Base-by-base conservation (phyloP, 2,113 vertebrate species). In the Acrocephalus kingi region DNA sequence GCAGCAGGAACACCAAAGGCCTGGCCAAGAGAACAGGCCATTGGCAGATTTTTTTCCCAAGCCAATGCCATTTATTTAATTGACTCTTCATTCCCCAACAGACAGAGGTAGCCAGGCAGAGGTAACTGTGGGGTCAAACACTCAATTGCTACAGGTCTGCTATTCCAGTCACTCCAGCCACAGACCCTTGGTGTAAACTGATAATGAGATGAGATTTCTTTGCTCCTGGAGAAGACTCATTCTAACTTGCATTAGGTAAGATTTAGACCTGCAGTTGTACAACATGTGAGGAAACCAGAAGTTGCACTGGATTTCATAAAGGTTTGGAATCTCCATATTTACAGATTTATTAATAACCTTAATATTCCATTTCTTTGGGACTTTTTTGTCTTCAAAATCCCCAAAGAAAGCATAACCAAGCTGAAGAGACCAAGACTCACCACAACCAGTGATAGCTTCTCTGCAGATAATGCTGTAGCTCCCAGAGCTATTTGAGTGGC, bases 21-120 rank as follows among this genome's bases (percentile, higher is more conserved):
- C 94, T 71, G 63, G 59, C 86, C 84, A 82, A 77, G 31, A 93
- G 73, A 93, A 92, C 3, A 90, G 79, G 62, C 49, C 95, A 87
- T 15, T 67, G 84, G 87, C 86, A 43, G 4, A 18, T 87, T 63
- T 64, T 74, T 48, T 18, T 58, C 85, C 87, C 90, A 93, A 95
- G 49, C 35, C 76, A 89, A 27, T 48, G 54, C 41, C 69, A 77
- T 91, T 94, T 89, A 93, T 86, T 78, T 74, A 97, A 94, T 68
- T 74, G 83, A 91, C 51, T 91, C 72, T 93, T 86, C 49, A 61
- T 35, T 56, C 52, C 88, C 46, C 49, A 93, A 90, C 78, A 90
- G 20, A 81, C 41, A 52, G 1, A 41, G 11, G 10, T 2, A 54
- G 6, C 6, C 22, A 39, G 55, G 37, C 43, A 56, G 37, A 58